Percentiles rank a stretch among this genome's conserved stretches.
Evolutionary conservation across 2,113 vertebrate genomes (phyloP).

Genomic region (Alouatta palliata): DNA sequence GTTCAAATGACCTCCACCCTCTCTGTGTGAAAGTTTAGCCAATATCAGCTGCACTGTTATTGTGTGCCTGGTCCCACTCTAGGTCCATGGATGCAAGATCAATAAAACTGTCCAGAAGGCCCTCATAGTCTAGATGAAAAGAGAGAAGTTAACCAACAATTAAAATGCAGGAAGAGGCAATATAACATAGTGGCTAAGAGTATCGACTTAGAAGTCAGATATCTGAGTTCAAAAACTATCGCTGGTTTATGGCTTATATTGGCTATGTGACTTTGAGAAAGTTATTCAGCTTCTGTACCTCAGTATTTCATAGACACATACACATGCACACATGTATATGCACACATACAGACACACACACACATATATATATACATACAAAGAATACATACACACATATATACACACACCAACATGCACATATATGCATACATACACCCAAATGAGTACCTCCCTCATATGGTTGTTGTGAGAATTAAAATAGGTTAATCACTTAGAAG

Average conservation of each 20-base stretch:
- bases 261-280: not conserved
- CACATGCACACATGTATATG: accelerated
- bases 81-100: not conserved
- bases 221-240: not conserved
- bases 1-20: not conserved
- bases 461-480: not conserved
- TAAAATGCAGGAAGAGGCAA: not conserved
- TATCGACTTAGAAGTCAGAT: not conserved
- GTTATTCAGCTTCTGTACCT: not conserved
- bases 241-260: not conserved
- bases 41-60: not conserved
- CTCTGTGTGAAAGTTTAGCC: not conserved
- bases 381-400: not conserved
- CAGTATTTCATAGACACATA: not conserved
- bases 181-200: not conserved
- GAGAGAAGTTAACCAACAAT: not conserved
- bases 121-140: not conserved
- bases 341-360: not conserved
- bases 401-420: not conserved
- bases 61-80: not conserved
- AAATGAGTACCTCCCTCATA: not conserved
- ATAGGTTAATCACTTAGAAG: not conserved
- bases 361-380: not conserved
- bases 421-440: not conserved
- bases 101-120: not conserved